Evolutionary conservation across 2,797 vertebrate genomes (phyloP), one percentile per base, ranked within the genome.

Genomic region (Botia almorhae): DNA sequence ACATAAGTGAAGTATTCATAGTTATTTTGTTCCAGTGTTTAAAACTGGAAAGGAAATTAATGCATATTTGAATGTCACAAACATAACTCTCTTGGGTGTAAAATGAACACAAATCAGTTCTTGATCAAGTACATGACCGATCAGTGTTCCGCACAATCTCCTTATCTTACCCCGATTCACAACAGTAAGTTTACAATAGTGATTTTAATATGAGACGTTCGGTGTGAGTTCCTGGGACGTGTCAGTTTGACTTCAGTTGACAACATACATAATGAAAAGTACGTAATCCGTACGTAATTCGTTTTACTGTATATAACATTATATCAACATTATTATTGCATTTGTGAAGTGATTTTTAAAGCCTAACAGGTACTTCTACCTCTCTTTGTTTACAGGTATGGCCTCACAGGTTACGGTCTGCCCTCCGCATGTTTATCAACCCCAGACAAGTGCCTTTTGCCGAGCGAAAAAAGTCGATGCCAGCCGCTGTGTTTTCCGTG

Each of bases 371-470:
- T 21, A 43, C 39, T 78, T 64, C 7, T 2, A 58, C 21, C 53
- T 33, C 82, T 23, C 76, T 71, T 81, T 60, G 21, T 4, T 11
- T 68, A 5, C 53, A 99, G 97, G 97, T 96, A 99, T 99, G 98
- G 97, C 96, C 96, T 97, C 96, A 96, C 95, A 98, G 94, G 96
- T 99, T 91, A 96, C 97, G 95, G 93, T 97, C 89, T 97, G 95
- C 92, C 96, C 97, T 96, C 95, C 96, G 88, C 96, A 98, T 91
- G 93, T 96, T 95, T 96, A 97, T 97, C 96, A 97, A 96, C 95
- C 95, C 93, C 96, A 97, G 93, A 96, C 94, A 96, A 98, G 98
- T 98, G 97, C 97, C 97, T 99, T 99, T 94, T 96, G 93, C 93
- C 95, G 93, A 86, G 94, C 93, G 90, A 96, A 97, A 95, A 96